Conservation (phyloP, 2,113 vertebrate genomes). For the Holacanthus passer region DNA sequence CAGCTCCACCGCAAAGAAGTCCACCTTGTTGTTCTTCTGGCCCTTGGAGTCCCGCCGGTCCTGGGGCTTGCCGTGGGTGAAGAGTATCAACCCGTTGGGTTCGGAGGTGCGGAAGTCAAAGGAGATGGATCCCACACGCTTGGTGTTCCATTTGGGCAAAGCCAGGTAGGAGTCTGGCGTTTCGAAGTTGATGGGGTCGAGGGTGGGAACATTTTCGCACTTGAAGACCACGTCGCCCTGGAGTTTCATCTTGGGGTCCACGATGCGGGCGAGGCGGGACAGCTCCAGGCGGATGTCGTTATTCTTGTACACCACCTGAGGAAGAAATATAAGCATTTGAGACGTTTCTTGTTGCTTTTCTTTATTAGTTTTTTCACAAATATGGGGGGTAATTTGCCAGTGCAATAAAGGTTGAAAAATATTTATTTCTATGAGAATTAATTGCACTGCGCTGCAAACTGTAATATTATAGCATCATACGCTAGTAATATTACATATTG, state of each 20-base stretch:
- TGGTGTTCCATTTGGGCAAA: conserved; percentile 98
- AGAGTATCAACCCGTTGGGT: conserved; percentile 95
- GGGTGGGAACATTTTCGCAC: conserved; percentile 95
- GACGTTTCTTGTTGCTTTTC: background rate
- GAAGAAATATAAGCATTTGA: background rate
- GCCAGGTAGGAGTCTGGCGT: conserved; percentile 94
- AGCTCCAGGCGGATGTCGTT: conserved; percentile 97
- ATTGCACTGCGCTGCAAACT: conserved; percentile 43
- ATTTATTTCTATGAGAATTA: conserved; percentile 38
- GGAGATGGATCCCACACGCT: conserved; percentile 96
- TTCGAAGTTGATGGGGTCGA: conserved; percentile 98
- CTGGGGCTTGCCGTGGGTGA: conserved; percentile 95
- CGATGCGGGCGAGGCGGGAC: conserved; percentile 95
- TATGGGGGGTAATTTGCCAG: background rate
- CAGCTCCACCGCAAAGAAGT: conserved; percentile 97
- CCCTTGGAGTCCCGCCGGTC: conserved; percentile 91
- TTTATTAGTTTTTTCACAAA: background rate
- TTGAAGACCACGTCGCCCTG: conserved; percentile 96
- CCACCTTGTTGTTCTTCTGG: conserved; percentile 97
- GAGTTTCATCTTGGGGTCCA: conserved; percentile 99
- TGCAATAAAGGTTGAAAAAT: conserved; percentile 8
- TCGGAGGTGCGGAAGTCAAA: conserved; percentile 98
- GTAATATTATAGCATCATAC: conserved; percentile 30
- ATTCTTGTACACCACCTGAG: conserved; percentile 99
- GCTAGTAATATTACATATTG: conserved; percentile 46